Evolutionary conservation across 2,113 vertebrate genomes (phyloP).

Genomic region (Carlito syrichta): DNA sequence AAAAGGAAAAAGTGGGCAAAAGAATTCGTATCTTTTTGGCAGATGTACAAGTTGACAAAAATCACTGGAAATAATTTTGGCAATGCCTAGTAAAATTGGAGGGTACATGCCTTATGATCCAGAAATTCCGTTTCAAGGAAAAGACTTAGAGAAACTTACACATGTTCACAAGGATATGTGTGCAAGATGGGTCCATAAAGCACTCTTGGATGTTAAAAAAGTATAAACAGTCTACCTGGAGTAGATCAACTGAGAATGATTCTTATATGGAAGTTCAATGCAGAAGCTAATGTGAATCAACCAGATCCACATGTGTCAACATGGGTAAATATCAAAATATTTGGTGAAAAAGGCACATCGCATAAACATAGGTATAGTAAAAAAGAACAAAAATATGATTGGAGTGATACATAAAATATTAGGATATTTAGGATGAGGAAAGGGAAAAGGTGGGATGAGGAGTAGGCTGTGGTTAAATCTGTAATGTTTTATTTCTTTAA

Average conservation of each 20-base stretch:
- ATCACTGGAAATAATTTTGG: slow-evolving; percentile 24
- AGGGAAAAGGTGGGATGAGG: background rate
- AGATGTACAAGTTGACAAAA: slow-evolving; percentile 26
- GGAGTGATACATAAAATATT: background rate
- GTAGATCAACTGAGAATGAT: background rate
- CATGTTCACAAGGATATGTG: background rate
- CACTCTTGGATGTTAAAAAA: background rate
- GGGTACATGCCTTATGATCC: background rate
- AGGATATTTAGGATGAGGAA: background rate
- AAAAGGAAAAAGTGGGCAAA: background rate
- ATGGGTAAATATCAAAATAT: slow-evolving; percentile 55
- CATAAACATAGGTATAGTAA: background rate
- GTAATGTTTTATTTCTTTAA: background rate
- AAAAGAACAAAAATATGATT: background rate
- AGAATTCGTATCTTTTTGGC: slow-evolving; percentile 23
- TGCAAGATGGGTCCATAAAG: background rate
- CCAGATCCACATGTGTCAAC: background rate
- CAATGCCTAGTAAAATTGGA: slow-evolving; percentile 46
- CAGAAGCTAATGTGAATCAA: slow-evolving; percentile 3
- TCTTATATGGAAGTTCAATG: background rate
- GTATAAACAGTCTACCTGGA: slow-evolving; percentile 7
- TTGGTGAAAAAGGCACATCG: background rate
- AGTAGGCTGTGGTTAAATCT: background rate
- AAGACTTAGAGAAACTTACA: slow-evolving; percentile 35
- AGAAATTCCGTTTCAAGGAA: slow-evolving; percentile 47